A percentile compares a stretch with the other conserved stretches of the same genome.
Conservation (phyloP, 2,888 invertebrate species). For the Saturnia japonica region DNA sequence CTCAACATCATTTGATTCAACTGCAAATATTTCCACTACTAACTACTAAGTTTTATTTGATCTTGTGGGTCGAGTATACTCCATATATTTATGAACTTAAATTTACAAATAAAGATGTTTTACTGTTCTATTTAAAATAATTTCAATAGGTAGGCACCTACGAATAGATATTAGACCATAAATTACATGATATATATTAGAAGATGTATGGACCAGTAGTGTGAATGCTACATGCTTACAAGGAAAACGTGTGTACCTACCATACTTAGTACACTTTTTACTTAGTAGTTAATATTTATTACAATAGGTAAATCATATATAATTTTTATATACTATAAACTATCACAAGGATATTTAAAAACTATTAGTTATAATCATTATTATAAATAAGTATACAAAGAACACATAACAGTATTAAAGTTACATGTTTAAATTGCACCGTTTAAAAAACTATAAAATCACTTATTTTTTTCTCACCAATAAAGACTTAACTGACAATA, state of each 20-base stretch:
- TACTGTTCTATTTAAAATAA: background rate
- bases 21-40: background rate
- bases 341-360: background rate
- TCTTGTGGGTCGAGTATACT: background rate
- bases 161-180: background rate
- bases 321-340: background rate
- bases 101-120: background rate
- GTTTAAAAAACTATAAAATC: conserved; percentile 45
- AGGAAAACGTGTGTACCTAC: background rate
- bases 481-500: conserved; percentile 42
- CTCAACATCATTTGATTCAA: background rate
- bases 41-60: background rate
- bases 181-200: background rate
- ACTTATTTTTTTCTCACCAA: conserved; percentile 30
- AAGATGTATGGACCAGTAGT: background rate
- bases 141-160: background rate
- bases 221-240: background rate
- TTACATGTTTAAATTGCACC: conserved; percentile 22
- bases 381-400: background rate
- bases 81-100: background rate
- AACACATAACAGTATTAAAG: too few species aligned
- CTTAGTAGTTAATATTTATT: too few species aligned
- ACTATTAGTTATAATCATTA: background rate
- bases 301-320: background rate
- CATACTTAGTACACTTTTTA: background rate